Evolutionary conservation across 53 echinoderm and acorn worm genomes (phyloP).

Genomic region (Arbacia lixula): DNA sequence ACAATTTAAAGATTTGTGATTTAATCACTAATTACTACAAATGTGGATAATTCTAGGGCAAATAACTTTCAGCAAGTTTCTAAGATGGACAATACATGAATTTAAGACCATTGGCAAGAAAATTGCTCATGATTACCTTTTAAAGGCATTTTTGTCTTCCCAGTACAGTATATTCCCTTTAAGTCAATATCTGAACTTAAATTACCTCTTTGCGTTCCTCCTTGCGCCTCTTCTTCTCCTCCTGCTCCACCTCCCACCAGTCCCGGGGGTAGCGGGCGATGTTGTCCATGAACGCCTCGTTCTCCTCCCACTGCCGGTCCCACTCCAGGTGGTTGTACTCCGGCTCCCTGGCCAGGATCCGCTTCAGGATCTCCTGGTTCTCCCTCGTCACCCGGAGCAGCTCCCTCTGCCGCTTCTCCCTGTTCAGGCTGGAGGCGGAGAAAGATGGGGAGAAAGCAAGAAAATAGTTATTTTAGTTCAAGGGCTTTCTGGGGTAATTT

Average conservation of each 20-base stretch:
- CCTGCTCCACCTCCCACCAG: conserved; percentile 95
- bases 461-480: too few species aligned
- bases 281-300: conserved; percentile 96
- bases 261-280: conserved; percentile 87
- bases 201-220: conserved; percentile 76
- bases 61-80: too few species aligned
- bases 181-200: too few species aligned
- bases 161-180: too few species aligned
- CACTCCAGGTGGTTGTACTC: conserved; percentile 97
- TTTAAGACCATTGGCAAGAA: too few species aligned
- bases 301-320: conserved; percentile 97
- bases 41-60: too few species aligned
- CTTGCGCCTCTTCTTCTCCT: conserved; percentile 76
- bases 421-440: conserved; percentile 74
- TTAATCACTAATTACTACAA: too few species aligned
- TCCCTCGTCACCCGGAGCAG: conserved; percentile 88
- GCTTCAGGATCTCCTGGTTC: conserved; percentile 93
- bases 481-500: too few species aligned
- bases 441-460: not conserved
- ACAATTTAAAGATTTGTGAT: too few species aligned
- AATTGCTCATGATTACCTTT: too few species aligned
- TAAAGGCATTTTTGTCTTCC: too few species aligned
- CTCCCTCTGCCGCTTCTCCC: conserved; percentile 91
- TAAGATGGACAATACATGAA: too few species aligned
- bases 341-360: conserved; percentile 96